phyloP scores from a whole-genome alignment of 2,113 vertebrate genomes.

The Gavialis gangeticus region DNA sequence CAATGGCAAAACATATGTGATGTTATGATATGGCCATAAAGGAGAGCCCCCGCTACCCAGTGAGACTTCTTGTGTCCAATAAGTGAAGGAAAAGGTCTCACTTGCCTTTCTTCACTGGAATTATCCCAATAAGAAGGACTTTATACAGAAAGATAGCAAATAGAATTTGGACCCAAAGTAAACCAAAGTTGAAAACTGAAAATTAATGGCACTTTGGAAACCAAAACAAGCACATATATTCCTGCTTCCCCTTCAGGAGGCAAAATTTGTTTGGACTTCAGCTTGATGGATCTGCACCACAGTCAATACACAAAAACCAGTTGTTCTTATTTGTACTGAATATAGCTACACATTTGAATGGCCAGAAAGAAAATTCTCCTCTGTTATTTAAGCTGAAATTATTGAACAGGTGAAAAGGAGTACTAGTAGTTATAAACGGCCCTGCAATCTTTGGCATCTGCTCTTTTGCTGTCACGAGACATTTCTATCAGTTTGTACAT shows the following conservation, averaged over 20 bases:
- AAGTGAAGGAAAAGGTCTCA: neutral
- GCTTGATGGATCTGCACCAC: neutral
- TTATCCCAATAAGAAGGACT: neutral
- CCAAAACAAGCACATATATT: neutral
- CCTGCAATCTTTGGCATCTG: neutral
- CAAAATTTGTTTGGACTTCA: neutral
- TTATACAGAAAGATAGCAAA: neutral
- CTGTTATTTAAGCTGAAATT: neutral
- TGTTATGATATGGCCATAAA: neutral
- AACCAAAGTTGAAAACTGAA: neutral
- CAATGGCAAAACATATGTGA: neutral
- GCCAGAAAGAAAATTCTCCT: neutral
- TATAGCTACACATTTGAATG: neutral
- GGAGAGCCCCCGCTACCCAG: neutral
- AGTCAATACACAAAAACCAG: neutral
- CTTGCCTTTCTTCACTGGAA: neutral
- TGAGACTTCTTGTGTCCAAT: neutral
- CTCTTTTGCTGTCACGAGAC: neutral
- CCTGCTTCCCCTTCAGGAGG: neutral
- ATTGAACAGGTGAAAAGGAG: neutral
- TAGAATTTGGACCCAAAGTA: neutral
- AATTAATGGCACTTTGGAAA: neutral
- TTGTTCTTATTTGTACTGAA: neutral
- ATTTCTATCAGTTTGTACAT: neutral
- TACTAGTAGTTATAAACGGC: accelerated